Base-by-base conservation (phyloP, 2,888 invertebrate species). In the Timema podura region DNA sequence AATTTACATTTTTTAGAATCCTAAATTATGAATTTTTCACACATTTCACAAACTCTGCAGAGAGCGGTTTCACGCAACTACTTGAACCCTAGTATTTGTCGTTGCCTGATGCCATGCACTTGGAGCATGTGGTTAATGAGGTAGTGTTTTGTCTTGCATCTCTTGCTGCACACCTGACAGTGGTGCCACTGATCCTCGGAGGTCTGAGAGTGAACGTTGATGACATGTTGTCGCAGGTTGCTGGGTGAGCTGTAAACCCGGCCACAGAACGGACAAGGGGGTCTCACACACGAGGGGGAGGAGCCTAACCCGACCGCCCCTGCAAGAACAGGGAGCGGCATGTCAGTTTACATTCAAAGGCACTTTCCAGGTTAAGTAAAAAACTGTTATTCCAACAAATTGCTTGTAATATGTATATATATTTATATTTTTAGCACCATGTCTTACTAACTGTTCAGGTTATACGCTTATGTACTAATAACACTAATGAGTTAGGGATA, bases 261-360 rank as follows among this genome's bases (percentile, higher is more conserved):
- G 80, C 88, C 88, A 84, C 89, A 89, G 83, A 88, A 87, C 76
- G 88, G 87, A 81, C 89, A 89, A 81, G 88, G 84, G 79, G 88
- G 88, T 81, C 87, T 84, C 82, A 78, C 76, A 68, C 70, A 67
- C 64, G 73, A 69, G 71, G 70, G 73, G 73, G 71, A 71, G 71
- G 73, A 71, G 65, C 68, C 70, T 70, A 69, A 54, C 70, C 71
- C 64, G 65, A 66, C 71, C 70, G 73, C 72, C 69, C 72, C 73
- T 73, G 72, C 70, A 73, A 73, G 65, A 68, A 71, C 71, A 71
- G 73, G 73, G 73, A 71, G 73, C 71, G 70, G 71, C 66, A 70
- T 65, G 67, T 71, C 64, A 71, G 59, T 68, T n/a, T n/a, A n/a
- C n/a, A n/a, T n/a, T n/a, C n/a, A n/a, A n/a, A n/a, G n/a, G 10